These are phyloP conservation scores for Tetrao urogallus DNA, from an alignment of 2,113 vertebrate species.

Conservation along the genomic window DNA sequence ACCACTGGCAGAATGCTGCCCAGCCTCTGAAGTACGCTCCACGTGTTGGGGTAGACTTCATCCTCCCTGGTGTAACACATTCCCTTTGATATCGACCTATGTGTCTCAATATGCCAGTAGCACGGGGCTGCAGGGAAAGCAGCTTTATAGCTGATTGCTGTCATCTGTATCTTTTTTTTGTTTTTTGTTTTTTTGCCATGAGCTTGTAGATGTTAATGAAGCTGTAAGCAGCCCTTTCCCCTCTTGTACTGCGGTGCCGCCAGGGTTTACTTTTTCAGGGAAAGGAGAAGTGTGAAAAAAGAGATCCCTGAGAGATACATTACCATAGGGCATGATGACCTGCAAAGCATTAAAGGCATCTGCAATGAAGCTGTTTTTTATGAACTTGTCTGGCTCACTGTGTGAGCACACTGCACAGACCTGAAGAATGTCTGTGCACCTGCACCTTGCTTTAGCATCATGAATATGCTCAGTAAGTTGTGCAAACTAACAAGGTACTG, in stretches of 20 bases:
- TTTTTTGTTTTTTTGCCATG: background rate
- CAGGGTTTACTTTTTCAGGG: accelerated
- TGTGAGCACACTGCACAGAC: accelerated
- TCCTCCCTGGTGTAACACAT: accelerated
- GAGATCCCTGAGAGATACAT: background rate
- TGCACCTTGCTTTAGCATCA: background rate
- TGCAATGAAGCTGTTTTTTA: background rate
- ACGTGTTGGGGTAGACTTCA: accelerated
- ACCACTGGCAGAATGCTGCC: too few relatives aligned
- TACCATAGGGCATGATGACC: background rate
- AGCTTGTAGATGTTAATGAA: background rate
- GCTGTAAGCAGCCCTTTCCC: background rate
- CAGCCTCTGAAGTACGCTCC: background rate
- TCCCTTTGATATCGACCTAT: background rate
- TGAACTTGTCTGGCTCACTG: background rate
- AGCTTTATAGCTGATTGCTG: background rate
- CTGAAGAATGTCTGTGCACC: background rate
- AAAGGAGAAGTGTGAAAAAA: background rate
- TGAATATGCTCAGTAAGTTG: background rate
- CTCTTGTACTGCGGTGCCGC: background rate
- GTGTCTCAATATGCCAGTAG: background rate
- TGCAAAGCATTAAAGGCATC: background rate
- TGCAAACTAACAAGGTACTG: background rate
- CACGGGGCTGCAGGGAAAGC: background rate
- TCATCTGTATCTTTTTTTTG: background rate